Base-by-base conservation (phyloP, 2,113 vertebrate species). In the Grallaria varia region DNA sequence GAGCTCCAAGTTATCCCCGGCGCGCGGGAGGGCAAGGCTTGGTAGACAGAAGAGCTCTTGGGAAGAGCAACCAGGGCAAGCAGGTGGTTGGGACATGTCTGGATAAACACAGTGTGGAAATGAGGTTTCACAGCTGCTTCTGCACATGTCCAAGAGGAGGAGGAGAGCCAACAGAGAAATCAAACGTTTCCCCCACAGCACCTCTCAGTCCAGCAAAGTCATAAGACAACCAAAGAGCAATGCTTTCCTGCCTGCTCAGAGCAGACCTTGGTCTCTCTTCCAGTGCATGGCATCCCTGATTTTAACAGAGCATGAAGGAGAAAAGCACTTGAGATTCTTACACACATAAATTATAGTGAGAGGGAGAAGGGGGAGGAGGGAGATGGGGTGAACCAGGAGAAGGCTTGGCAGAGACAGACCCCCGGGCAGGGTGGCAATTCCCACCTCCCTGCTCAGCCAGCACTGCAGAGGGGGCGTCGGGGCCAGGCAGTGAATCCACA, bases 271-370 rank as follows among this genome's bases (percentile, higher is more conserved):
- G 91, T 77, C 95, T 92, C 79, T 90, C 92, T 95, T 89, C 94
- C 94, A 92, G 95, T 63, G 93, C 87, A 88, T 18, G 89, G 93
- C 95, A 78, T 94, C 93, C 95, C 94, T 91, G 94, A 95, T 86
- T 86, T 39, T 49, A 86, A 88, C 96, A 85, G 91, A 95, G 94
- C 95, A 91, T 44, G 11, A 39, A 91, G 89, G 89, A 95, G 90
- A 77, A 90, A 97, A 95, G 91, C 95, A 95, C 91, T 91, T 81
- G 94, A 93, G 91, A 97, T 93, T n/a, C 87, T 95, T 72, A 93
- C 87, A 93, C 91, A 87, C 87, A 96, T 95, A 96, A 95, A 93
- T 97, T 95, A 97, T 35, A 87, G 90, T 56, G 81, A 90, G 79
- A 78, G 91, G 94, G 50, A 84, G 18, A 4, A 30, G 40, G 50